These are phyloP conservation scores for Bombus pyrosoma DNA, from an alignment of 1,140 invertebrate species.

Conservation along the genomic window DNA sequence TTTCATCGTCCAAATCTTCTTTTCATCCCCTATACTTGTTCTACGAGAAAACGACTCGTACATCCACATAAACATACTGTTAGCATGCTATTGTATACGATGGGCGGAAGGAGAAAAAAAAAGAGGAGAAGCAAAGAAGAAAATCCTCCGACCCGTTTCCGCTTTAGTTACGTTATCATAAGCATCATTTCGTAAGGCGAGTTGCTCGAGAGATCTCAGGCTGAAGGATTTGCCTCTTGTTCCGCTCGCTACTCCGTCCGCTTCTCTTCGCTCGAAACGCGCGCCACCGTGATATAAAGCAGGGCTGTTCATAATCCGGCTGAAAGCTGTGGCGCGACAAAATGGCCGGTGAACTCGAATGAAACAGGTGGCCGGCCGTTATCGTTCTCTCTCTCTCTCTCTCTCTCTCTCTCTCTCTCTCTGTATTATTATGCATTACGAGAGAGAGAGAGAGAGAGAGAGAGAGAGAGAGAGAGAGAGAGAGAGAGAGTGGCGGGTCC, in stretches of 20 bases:
- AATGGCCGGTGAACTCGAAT: neutral
- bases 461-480: neutral
- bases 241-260: neutral
- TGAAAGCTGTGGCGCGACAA: constrained; percentile 8
- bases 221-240: neutral
- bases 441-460: neutral
- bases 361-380: constrained; percentile 15
- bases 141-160: neutral
- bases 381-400: neutral
- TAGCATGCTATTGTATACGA: too few relatives aligned
- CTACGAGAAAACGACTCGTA: too few relatives aligned
- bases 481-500: neutral
- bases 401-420: neutral
- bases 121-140: neutral
- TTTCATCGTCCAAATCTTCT: too few relatives aligned
- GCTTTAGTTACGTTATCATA: constrained; percentile 17
- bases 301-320: constrained; percentile 18
- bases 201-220: constrained; percentile 13
- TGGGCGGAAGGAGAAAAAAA: too few relatives aligned
- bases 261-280: neutral
- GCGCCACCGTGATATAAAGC: constrained; percentile 6
- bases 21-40: too few relatives aligned
- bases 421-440: constrained; percentile 17
- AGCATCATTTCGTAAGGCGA: constrained; percentile 23
- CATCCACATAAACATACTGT: too few relatives aligned